Conservation (phyloP, 2,888 invertebrate genomes). For the Campoletis raptor region DNA sequence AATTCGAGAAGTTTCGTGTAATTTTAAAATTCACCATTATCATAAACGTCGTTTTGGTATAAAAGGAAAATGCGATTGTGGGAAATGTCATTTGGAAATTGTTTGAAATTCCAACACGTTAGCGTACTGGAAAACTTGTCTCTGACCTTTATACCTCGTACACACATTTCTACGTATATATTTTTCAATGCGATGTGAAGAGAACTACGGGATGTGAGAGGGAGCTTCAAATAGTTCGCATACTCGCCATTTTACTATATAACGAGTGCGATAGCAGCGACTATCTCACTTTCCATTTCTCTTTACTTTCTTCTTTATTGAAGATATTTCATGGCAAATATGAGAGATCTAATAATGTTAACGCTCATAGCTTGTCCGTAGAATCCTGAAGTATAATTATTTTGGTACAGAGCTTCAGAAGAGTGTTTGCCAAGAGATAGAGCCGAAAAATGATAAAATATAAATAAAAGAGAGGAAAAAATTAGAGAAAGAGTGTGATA, state of each 20-base stretch:
- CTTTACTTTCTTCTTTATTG: not conserved
- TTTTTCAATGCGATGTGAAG: constrained; percentile 20
- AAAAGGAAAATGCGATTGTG: not conserved
- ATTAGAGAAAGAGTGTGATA: not conserved
- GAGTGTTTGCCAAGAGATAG: constrained; percentile 19
- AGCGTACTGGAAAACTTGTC: constrained; percentile 48
- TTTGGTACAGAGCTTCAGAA: constrained; percentile 9
- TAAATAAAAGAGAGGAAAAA: constrained; percentile 2
- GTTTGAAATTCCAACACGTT: constrained; percentile 59
- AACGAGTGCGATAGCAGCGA: constrained; percentile 19
- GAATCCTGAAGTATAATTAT: constrained; percentile 51
- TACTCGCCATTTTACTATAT: constrained; percentile 35
- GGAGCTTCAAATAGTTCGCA: constrained; percentile 61
- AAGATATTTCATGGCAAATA: not conserved
- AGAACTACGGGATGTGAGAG: constrained; percentile 14
- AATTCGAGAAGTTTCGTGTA: not conserved
- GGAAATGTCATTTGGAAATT: constrained; percentile 45
- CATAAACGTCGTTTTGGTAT: not conserved
- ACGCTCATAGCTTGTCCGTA: constrained; percentile 28
- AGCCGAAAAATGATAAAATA: not conserved
- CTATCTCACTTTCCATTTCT: not conserved
- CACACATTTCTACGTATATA: not conserved
- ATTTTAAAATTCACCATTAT: not conserved
- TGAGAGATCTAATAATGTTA: constrained; percentile 55
- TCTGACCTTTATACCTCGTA: constrained; percentile 20